Evolutionary conservation across 2,888 invertebrate genomes (phyloP), one percentile per base, ranked within the genome.

Genomic region (Drosophila pseudotalamancana): DNA sequence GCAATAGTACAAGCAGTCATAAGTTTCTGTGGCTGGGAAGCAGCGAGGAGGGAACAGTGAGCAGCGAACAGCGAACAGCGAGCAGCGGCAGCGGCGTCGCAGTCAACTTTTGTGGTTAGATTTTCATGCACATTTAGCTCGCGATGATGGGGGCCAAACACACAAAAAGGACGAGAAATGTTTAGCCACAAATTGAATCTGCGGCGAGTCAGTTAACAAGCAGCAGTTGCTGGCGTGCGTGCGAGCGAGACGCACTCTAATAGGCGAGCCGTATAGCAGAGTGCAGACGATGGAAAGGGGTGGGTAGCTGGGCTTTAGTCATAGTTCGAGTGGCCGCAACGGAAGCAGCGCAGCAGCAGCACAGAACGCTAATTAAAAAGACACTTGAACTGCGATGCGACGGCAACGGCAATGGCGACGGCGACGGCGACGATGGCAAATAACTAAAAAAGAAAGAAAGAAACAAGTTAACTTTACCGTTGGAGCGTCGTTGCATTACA

Each of bases 341-440:
- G 69, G 69, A 70, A 70, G 65, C 83, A 64, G 64, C 61, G 62
- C 83, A 60, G 64, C 61, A 62, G 57, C 61, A 64, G 61, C 67
- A 74, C 73, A 85, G 79, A 88, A 88, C 88, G 90, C 89, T 89
- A 89, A 89, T 89, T 89, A 89, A 89, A 82, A 89, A 88, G 83
- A 75, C 74, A 85, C 89, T 89, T 85, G 74, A 89, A 57, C 60
- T 42, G 37, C n/a, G 29, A 11, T 25, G 64, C 63, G 57, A 48
- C 48, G 70, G 27, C 34, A 23, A 40, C 14, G 40, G n/a, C 37
- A 3, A 6, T n/a, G 37, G 21, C 31, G 45, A 9, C 9, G 34
- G 27, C 40, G 16, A 9, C 16, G 34, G 32, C 50, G 14, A 16
- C 25, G n/a, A 4, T 0, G 6, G 43, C 37, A 49, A 43, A 43